A percentile compares a stretch with the other conserved stretches of the same genome.
Conservation (phyloP, 2,888 invertebrate genomes). For the Stenichneumon culpator region DNA sequence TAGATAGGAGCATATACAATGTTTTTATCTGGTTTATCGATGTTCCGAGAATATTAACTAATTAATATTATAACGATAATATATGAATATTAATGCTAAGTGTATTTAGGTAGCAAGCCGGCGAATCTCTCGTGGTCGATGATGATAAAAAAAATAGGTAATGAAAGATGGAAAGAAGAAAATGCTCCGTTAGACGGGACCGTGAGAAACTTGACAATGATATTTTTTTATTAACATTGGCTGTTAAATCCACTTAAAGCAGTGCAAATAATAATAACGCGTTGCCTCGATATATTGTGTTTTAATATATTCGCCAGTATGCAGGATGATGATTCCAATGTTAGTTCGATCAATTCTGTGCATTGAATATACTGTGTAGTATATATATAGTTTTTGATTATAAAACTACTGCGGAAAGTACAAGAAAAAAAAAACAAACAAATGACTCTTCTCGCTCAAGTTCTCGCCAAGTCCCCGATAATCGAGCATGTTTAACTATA, state of each 20-base stretch:
- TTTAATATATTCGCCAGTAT: slow-evolving; percentile 44
- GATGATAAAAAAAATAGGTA: slow-evolving; percentile 27
- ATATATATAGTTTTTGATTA: slow-evolving; percentile 54
- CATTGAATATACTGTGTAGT: slow-evolving; percentile 39
- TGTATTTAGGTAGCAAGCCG: slow-evolving; percentile 76
- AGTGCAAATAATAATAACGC: slow-evolving; percentile 43
- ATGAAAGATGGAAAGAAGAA: slow-evolving; percentile 22
- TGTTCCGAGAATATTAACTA: slow-evolving; percentile 80
- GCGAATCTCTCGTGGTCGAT: slow-evolving; percentile 74
- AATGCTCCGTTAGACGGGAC: slow-evolving; percentile 48
- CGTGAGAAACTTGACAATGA: slow-evolving; percentile 52
- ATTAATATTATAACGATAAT: slow-evolving; percentile 53
- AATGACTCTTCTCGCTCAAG: slow-evolving; percentile 51
- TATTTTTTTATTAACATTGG: slow-evolving; percentile 64
- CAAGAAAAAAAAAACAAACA: slow-evolving; percentile 44
- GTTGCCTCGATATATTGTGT: slow-evolving; percentile 53
- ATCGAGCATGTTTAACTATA: slow-evolving; percentile 57
- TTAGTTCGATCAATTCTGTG: slow-evolving; percentile 35
- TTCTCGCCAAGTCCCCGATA: slow-evolving; percentile 68
- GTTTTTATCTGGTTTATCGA: slow-evolving; percentile 84
- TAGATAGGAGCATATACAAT: slow-evolving; percentile 83
- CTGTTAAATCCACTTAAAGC: slow-evolving; percentile 57
- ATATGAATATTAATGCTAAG: slow-evolving; percentile 71
- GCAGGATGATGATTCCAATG: slow-evolving; percentile 13
- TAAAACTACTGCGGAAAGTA: slow-evolving; percentile 57